Base-by-base conservation (phyloP, 2,797 vertebrate species). In the Xyrichtys novacula region DNA sequence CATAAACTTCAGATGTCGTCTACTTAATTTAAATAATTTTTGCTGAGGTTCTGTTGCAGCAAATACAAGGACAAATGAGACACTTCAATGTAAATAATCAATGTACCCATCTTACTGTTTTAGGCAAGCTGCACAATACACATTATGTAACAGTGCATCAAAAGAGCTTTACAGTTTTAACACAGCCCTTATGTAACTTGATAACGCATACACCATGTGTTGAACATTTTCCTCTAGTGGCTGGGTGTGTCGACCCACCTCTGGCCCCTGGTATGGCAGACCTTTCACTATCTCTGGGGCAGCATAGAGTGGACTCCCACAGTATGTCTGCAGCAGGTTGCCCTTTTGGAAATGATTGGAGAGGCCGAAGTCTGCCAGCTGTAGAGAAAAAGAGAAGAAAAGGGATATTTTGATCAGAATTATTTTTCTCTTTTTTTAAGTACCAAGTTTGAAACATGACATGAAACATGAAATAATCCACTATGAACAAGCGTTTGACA, bases 281-380 rank as follows among this genome's bases (percentile, higher is more conserved):
- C 95, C 95, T 66, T 89, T 94, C 36, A 95, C 93, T n/a, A 95
- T 95, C 90, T 95, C 95, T 11, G 95, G 94, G 6, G 95, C 91
- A 0, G 95, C 94, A 42, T 95, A 95, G 17, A 95, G 90, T 0
- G 94, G 94, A 73, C 95, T 95, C 32, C 95, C 95, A 87, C 95
- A 95, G 83, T 92, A 95, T 5, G 95, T 95, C 78, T 94, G 90
- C 70, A 95, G 83, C 58, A 93, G 62, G 12, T 49, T 47, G 55
- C 74, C 90, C 47, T 66, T 91, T 31, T 85, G 88, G 80, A 90
- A 94, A 53, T 89, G 76, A 79, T 91, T 95, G 26, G 94, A 95
- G 8, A 95, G 93, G 28, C 94, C 94, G 55, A 95, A 95, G 76
- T 95, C 94, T 44, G 94, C 94, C 47, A 95, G 89, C 94, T 95